phyloP scores from a whole-genome alignment of 1,140 invertebrate species.

The Acyrthosiphon pisum region DNA sequence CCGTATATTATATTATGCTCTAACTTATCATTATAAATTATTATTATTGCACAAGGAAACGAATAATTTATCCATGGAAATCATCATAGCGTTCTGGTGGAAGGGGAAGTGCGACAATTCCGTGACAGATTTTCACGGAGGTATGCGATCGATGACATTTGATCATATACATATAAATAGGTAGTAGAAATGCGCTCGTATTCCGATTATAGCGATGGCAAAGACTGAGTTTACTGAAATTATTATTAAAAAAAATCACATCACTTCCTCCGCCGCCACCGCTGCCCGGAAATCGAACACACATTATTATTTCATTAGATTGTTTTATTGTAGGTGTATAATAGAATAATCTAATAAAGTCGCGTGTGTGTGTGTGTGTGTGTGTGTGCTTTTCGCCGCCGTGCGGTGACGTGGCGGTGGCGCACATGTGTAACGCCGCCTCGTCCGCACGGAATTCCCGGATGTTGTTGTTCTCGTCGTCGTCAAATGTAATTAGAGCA shows the following conservation, averaged over 20 bases:
- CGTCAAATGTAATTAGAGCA: constrained; percentile 38
- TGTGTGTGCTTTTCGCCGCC: background rate
- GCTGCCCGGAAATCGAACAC: background rate
- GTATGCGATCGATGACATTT: background rate
- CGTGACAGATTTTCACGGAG: background rate
- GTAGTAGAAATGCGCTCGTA: background rate
- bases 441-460: background rate
- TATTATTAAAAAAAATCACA: background rate
- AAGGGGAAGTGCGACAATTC: background rate
- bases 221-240: background rate
- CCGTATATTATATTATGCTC: background rate
- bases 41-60: background rate
- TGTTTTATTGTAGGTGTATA: background rate
- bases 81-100: background rate
- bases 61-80: background rate
- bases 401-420: background rate
- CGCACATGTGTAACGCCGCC: background rate
- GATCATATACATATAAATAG: background rate
- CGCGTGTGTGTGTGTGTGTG: background rate
- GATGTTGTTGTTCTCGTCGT: constrained; percentile 21
- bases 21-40: background rate
- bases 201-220: too few relatives aligned
- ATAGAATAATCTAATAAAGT: background rate
- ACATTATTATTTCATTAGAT: background rate
- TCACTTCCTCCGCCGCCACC: background rate